A percentile compares a stretch with the other conserved stretches of the same genome.
Evolutionary conservation across 2,888 invertebrate genomes (phyloP).

Genomic region (Theristus sp.): DNA sequence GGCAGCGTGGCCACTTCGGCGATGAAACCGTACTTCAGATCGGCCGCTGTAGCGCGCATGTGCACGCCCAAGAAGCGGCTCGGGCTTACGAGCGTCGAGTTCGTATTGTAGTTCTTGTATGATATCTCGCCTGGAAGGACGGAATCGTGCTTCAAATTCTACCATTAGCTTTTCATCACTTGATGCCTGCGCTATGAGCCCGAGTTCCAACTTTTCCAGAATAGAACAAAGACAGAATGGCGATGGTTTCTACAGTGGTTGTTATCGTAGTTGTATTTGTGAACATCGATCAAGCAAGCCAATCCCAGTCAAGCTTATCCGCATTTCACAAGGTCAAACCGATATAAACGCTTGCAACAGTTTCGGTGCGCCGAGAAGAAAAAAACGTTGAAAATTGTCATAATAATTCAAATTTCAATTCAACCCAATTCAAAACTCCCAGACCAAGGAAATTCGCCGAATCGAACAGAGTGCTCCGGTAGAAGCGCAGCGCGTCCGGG

Average conservation of each 20-base stretch:
- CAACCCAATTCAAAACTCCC: neutral
- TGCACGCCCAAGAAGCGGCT: constrained; percentile 51
- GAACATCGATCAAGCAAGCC: no score
- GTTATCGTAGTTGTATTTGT: no score
- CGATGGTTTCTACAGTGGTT: no score
- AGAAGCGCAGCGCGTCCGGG: constrained; percentile 6
- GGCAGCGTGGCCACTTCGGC: constrained; percentile 89
- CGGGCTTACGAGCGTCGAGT: neutral
- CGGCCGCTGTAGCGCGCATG: constrained; percentile 81
- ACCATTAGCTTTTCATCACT: neutral
- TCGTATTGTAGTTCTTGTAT: neutral
- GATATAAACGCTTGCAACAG: no score
- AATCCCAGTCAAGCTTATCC: no score
- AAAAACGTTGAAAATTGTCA: no score
- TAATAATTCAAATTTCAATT: no score
- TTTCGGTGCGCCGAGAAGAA: no score
- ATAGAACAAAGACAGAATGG: no score
- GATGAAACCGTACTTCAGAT: constrained; percentile 79
- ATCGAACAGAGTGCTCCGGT: neutral
- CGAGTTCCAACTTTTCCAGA: no score
- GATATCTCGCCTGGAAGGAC: neutral
- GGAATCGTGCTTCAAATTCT: neutral
- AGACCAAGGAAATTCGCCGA: neutral
- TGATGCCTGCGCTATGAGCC: no score
- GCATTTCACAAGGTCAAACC: no score